phyloP scores from a whole-genome alignment of 2,888 invertebrate species.

The Piscicola geometra region DNA sequence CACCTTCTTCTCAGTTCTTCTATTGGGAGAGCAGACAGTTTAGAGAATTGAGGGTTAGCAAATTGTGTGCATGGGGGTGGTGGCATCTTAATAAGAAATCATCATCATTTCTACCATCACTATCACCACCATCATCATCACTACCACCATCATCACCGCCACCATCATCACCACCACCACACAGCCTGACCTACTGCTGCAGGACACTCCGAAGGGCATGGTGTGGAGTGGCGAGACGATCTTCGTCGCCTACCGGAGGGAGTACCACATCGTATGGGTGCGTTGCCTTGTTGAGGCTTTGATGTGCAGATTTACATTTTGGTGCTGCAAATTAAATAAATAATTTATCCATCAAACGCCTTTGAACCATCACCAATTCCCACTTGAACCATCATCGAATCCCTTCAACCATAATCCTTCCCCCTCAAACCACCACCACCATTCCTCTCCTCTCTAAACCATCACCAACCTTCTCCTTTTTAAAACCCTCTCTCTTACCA shows the following conservation, averaged over 20 bases:
- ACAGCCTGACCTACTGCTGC: conserved; percentile 66
- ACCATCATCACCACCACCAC: background rate
- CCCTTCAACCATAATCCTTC: no score
- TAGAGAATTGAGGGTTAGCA: conserved; percentile 62
- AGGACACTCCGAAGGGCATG: conserved; percentile 74
- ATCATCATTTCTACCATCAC: background rate
- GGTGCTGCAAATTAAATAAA: no score
- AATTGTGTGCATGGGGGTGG: no score
- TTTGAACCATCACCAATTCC: no score
- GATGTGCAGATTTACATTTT: no score
- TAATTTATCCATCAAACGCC: no score
- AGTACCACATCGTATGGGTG: conserved; percentile 73
- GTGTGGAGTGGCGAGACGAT: conserved; percentile 79
- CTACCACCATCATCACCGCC: background rate
- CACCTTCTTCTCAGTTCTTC: conserved; percentile 63
- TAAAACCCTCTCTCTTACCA: no score
- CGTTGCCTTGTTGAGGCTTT: background rate
- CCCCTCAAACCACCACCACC: no score
- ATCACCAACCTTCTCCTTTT: no score
- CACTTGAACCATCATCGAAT: no score
- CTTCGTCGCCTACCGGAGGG: conserved; percentile 79
- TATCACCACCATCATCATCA: background rate
- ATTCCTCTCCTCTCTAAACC: no score
- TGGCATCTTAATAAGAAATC: no score
- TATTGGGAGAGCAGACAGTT: conserved; percentile 82